A percentile compares a stretch with the other conserved stretches of the same genome.
These are phyloP conservation scores for Allophyes oxyacanthae DNA, from an alignment of 2,888 invertebrate genomes.

Conservation along the genomic window DNA sequence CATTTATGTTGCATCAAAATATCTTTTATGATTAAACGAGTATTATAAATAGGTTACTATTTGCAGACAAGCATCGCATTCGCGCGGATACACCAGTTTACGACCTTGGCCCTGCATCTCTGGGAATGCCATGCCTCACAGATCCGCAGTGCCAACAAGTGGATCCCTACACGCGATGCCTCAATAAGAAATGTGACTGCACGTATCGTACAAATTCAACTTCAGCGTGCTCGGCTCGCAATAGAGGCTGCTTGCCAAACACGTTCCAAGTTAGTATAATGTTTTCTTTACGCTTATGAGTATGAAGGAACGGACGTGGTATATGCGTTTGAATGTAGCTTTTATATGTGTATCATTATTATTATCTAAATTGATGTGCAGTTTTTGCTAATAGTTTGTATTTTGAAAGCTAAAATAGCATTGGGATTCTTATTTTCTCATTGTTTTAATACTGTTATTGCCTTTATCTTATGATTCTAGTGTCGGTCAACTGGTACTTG, in stretches of 20 bases:
- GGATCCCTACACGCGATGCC: slow-evolving; percentile 93
- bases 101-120: slow-evolving; percentile 90
- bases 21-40: slow-evolving; percentile 1
- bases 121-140: slow-evolving; percentile 93
- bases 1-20: not conserved
- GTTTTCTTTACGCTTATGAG: slow-evolving; percentile 34
- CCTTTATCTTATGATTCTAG: slow-evolving; percentile 80
- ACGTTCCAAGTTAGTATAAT: slow-evolving; percentile 92
- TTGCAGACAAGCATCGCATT: slow-evolving; percentile 82
- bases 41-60: slow-evolving; percentile 7
- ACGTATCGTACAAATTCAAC: slow-evolving; percentile 89
- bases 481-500: slow-evolving; percentile 95
- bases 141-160: slow-evolving; percentile 94
- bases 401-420: slow-evolving; percentile 16
- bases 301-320: slow-evolving; percentile 20
- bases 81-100: slow-evolving; percentile 77
- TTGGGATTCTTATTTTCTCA: too few species aligned
- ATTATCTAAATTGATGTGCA: not conserved
- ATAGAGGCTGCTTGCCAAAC: slow-evolving; percentile 94
- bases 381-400: slow-evolving; percentile 1
- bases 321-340: slow-evolving; percentile 13
- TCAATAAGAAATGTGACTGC: slow-evolving; percentile 94
- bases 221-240: slow-evolving; percentile 91
- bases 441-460: too few species aligned
- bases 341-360: slow-evolving; percentile 8